Percentiles rank a stretch among this genome's conserved stretches.
Evolutionary conservation across 2,888 invertebrate genomes (phyloP).

Genomic region (Plebejus argus): DNA sequence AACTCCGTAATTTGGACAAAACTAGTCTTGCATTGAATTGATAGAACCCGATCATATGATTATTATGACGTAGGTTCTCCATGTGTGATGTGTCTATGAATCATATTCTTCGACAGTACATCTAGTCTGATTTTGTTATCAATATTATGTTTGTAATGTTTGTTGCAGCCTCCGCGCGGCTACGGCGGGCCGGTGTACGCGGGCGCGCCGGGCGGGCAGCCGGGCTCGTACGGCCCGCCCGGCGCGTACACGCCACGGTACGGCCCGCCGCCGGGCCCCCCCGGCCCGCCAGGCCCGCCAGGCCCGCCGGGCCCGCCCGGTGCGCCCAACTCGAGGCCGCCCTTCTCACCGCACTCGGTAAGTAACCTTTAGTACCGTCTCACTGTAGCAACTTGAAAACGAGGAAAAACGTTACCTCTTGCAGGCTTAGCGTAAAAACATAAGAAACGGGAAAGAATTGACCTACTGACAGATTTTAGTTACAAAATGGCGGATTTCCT

Average conservation of each 20-base stretch:
- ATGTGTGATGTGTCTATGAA: too few species aligned
- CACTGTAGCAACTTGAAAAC: too few species aligned
- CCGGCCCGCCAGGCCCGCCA: conserved; percentile 77
- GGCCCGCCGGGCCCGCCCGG: conserved; percentile 71
- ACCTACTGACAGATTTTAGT: too few species aligned
- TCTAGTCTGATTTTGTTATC: background rate
- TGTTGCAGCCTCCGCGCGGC: conserved; percentile 68
- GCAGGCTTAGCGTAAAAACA: too few species aligned
- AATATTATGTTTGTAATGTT: background rate
- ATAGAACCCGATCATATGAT: too few species aligned
- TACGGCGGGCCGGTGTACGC: conserved; percentile 78
- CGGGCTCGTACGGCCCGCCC: conserved; percentile 54
- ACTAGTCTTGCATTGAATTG: too few species aligned
- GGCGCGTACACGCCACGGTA: conserved; percentile 76
- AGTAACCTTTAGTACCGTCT: conserved; percentile 33
- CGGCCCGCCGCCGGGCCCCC: conserved; percentile 77
- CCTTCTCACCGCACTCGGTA: conserved; percentile 77
- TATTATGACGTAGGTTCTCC: too few species aligned
- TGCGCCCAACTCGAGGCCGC: conserved; percentile 72
- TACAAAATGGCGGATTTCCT: too few species aligned
- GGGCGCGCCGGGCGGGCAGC: conserved; percentile 72
- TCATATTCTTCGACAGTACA: too few species aligned
- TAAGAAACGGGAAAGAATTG: too few species aligned
- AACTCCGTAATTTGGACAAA: too few species aligned
- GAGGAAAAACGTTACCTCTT: too few species aligned